phyloP scores from a whole-genome alignment of 2,888 invertebrate species.

The Epinotia nisella region DNA sequence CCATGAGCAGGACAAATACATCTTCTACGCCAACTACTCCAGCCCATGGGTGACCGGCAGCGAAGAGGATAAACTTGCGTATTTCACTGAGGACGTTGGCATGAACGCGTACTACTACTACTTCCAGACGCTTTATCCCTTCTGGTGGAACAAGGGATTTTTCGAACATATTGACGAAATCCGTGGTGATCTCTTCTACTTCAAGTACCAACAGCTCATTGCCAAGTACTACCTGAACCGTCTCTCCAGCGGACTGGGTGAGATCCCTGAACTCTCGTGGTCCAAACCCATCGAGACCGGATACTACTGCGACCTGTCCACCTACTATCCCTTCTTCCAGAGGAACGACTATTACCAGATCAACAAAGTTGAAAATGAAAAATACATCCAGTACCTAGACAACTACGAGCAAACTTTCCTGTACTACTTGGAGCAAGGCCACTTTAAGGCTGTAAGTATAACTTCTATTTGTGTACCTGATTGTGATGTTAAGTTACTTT shows the following conservation, averaged over 20 bases:
- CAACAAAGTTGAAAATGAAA: constrained; percentile 74
- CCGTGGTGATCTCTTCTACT: constrained; percentile 87
- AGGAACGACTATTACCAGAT: constrained; percentile 86
- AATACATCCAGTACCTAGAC: constrained; percentile 83
- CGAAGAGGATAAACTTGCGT: constrained; percentile 85
- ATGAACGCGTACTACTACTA: constrained; percentile 88
- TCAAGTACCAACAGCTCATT: constrained; percentile 87
- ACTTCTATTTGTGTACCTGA: not conserved
- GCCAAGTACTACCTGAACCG: constrained; percentile 89
- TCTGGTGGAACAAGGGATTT: constrained; percentile 85
- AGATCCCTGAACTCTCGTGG: constrained; percentile 83
- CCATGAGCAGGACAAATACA: constrained; percentile 70
- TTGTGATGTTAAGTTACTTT: not conserved
- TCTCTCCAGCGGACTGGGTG: constrained; percentile 86
- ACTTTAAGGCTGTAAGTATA: constrained; percentile 85
- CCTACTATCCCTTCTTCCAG: constrained; percentile 80
- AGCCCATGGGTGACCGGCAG: constrained; percentile 79
- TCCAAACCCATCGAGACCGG: constrained; percentile 83
- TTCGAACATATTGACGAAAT: constrained; percentile 79
- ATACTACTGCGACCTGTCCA: constrained; percentile 61
- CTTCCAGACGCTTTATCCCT: constrained; percentile 86
- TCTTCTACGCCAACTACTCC: constrained; percentile 86
- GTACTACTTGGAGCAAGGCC: constrained; percentile 81
- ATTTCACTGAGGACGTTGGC: constrained; percentile 89
- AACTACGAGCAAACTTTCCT: constrained; percentile 84